Evolutionary conservation across 2,888 invertebrate species (phyloP).

Genomic region (Lissocephala sabroskyi): DNA sequence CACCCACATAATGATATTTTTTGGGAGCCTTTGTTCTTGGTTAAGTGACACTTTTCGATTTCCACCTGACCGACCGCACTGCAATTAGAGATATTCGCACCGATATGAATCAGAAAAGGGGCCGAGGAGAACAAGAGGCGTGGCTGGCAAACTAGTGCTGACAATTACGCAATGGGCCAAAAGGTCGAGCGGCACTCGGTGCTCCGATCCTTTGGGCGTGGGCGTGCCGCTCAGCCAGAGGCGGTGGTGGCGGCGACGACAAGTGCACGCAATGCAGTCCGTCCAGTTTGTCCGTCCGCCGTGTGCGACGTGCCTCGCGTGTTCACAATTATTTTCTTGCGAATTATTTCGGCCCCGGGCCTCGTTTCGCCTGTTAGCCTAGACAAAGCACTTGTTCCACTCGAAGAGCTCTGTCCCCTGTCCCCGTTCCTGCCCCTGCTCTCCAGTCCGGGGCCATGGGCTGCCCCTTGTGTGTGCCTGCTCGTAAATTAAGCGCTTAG

Average conservation of each 20-base stretch:
- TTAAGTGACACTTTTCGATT: no score
- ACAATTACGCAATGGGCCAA: constrained; percentile 1
- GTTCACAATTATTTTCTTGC: constrained; percentile 26
- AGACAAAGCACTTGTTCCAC: constrained; percentile 21
- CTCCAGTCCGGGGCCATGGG: background rate
- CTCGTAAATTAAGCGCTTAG: constrained; percentile 14
- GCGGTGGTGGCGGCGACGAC: constrained; percentile 18
- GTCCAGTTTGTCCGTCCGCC: background rate
- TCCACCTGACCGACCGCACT: constrained; percentile 18
- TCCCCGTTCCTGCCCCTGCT: background rate
- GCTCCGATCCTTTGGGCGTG: background rate
- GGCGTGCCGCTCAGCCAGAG: background rate
- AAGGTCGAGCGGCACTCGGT: background rate
- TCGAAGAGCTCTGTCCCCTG: no score
- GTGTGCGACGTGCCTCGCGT: constrained; percentile 13
- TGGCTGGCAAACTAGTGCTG: background rate
- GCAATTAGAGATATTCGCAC: constrained; percentile 37
- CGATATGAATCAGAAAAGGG: constrained; percentile 8
- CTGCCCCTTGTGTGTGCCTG: constrained; percentile 1
- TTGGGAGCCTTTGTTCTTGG: no score
- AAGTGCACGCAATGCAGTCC: constrained; percentile 4
- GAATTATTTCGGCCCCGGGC: constrained; percentile 8
- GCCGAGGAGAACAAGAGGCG: background rate
- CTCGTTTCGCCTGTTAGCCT: background rate
- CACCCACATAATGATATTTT: no score